Base-by-base conservation (phyloP, 1,140 invertebrate species). In the Drosophila neocordata region DNA sequence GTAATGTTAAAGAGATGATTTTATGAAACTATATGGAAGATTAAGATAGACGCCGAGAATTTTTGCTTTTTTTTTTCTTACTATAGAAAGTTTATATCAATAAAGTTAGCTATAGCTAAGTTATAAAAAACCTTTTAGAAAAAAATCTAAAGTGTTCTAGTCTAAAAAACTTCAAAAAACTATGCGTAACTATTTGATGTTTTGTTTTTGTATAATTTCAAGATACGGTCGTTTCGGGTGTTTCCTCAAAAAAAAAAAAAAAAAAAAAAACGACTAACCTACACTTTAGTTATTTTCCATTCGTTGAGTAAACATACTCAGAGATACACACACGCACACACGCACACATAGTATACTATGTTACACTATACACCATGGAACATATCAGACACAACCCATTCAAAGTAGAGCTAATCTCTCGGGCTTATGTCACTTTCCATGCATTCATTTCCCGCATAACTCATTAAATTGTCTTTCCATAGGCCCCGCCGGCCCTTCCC, bases 401-500 rank as follows among this genome's bases (percentile, higher is more conserved):
- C 27, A 55, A 55, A 56, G 53, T 34, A 56, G 13, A 34, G 27
- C 53, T 56, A 48, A 65, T 53, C 56, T 65, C 63, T 73, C 53
- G 41, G 52, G 53, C 53, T 56, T 56, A 56, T 56, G 53, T 20
- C 57, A 44, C 41, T 62, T 58, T 73, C 52, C 34, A 73, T 73
- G 69, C 69, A 65, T 63, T 51, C 37, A 69, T 48, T 27, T 35
- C 44, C 44, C 52, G 27, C 69, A 60, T 70, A 74, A 74, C 52
- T 60, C 35, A 65, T 52, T 74, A 74, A 74, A 68, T 72, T 75
- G 72, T 55, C 9, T 44, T 38, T 22, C n/a, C 27, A 55, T 55
- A 13, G 52, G 52, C 24, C 27, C 18, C 12, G 0, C 24, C 24
- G 0, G 18, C 20, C 15, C 57, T 8, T n/a, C 31, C 15, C 53